phyloP scores from a whole-genome alignment of 2,797 vertebrate species.

The Valencia hispanica region DNA sequence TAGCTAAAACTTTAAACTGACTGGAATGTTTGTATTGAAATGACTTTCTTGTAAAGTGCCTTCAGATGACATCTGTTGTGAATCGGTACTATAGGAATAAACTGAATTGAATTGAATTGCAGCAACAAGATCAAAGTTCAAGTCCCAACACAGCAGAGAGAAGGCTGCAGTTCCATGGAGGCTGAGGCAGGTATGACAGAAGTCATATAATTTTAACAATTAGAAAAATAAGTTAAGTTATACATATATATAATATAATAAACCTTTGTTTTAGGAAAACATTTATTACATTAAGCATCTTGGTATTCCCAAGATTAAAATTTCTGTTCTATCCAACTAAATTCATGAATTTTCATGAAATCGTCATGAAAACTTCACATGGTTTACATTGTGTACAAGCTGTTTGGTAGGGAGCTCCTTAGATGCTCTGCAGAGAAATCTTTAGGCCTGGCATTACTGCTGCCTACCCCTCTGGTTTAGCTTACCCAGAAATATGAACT shows the following conservation, averaged over 20 bases:
- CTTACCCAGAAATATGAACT: slow-evolving; percentile 51
- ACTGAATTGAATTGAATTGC: no score
- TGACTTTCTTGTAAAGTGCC: neutral
- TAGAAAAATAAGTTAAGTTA: neutral
- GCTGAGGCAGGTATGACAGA: neutral
- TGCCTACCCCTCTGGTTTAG: slow-evolving; percentile 28
- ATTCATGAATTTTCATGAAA: neutral
- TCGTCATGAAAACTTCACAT: slow-evolving; percentile 18
- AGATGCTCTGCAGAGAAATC: slow-evolving; percentile 2
- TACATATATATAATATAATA: neutral
- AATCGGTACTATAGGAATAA: no score
- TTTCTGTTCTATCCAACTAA: slow-evolving; percentile 7
- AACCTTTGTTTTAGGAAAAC: neutral
- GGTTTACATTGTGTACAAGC: slow-evolving; percentile 17
- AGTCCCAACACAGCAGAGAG: no score
- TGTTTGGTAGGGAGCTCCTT: slow-evolving; percentile 2
- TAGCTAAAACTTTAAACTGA: no score
- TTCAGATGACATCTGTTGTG: no score
- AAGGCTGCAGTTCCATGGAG: neutral
- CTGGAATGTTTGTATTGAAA: neutral
- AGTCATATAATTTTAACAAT: neutral
- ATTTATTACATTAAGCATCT: neutral
- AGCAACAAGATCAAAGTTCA: no score
- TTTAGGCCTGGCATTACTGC: slow-evolving; percentile 38
- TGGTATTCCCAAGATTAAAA: slow-evolving; percentile 1